phyloP scores from a whole-genome alignment of 1,140 invertebrate species.

The Drusus annulatus region DNA sequence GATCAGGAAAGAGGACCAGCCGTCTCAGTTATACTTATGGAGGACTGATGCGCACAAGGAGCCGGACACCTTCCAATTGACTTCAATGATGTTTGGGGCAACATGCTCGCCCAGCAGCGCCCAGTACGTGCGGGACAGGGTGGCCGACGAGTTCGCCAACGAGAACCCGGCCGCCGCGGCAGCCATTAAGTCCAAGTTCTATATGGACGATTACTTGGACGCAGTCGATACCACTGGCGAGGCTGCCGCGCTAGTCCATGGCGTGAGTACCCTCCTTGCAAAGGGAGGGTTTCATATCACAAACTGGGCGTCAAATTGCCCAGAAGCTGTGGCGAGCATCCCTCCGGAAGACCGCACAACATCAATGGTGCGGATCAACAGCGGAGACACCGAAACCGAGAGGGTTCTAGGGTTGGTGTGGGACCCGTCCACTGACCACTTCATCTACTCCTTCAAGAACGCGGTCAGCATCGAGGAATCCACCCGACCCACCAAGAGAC shows the following conservation, averaged over 20 bases:
- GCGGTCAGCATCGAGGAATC: not conserved
- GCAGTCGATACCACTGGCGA: not conserved
- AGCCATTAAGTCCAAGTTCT: not conserved
- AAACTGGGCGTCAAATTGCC: not conserved
- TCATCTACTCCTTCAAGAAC: not conserved
- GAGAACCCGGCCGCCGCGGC: not conserved
- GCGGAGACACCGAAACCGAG: not conserved
- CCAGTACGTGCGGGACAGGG: too few relatives aligned
- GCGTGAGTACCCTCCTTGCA: not conserved
- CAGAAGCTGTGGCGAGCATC: too few relatives aligned
- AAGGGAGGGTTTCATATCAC: not conserved
- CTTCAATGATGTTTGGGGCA: too few relatives aligned
- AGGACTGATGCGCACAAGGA: too few relatives aligned
- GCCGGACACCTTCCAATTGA: too few relatives aligned
- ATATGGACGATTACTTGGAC: not conserved
- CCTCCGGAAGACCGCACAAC: not conserved
- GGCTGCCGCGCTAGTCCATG: not conserved
- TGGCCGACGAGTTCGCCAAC: not conserved
- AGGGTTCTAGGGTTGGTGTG: not conserved
- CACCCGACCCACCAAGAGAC: constrained; percentile 58
- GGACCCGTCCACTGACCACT: not conserved
- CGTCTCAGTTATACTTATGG: too few relatives aligned
- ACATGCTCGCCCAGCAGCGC: too few relatives aligned
- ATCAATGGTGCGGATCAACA: not conserved
- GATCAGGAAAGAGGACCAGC: too few relatives aligned